Evolutionary conservation across 92 coral and sea anemone genomes (phyloP).

Genomic region (Muricea muricata): DNA sequence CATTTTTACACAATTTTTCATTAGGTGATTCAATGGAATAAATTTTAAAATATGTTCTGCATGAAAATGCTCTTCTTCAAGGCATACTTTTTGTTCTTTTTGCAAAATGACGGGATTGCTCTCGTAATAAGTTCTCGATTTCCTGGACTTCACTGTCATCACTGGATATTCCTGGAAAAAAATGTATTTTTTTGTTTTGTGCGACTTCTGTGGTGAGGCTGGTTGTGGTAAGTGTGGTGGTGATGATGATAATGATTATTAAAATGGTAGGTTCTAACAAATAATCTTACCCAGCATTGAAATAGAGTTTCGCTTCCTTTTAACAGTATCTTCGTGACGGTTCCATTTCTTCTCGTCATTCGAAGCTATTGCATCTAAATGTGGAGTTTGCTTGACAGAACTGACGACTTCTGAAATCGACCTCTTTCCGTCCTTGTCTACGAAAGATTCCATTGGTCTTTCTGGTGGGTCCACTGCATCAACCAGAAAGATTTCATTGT

Average conservation of each 20-base stretch:
- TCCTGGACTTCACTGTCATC: conserved; percentile 37
- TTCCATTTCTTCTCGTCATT: not conserved
- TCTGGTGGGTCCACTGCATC: not conserved
- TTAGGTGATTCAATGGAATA: not conserved
- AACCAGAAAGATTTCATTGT: conserved; percentile 24
- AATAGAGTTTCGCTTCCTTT: conserved; percentile 23
- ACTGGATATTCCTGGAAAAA: conserved; percentile 36
- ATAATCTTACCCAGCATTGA: conserved; percentile 39
- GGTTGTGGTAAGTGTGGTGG: not conserved
- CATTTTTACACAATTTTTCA: not conserved
- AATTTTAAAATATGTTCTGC: not conserved
- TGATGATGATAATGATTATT: not conserved
- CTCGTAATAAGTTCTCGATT: conserved; percentile 28
- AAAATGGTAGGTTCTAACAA: not conserved
- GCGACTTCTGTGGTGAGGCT: not conserved
- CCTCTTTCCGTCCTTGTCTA: not conserved
- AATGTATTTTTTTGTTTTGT: too few species aligned
- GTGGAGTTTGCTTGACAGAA: not conserved
- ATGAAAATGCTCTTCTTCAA: not conserved
- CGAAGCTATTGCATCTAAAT: not conserved
- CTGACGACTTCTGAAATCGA: not conserved
- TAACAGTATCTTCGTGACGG: conserved; percentile 29
- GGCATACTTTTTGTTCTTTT: conserved; percentile 34
- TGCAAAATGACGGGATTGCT: conserved; percentile 26
- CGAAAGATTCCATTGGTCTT: not conserved